Percentiles rank a stretch among this genome's conserved stretches.
phyloP scores from a whole-genome alignment of 1,140 invertebrate genomes.

The Drosophila varians region DNA sequence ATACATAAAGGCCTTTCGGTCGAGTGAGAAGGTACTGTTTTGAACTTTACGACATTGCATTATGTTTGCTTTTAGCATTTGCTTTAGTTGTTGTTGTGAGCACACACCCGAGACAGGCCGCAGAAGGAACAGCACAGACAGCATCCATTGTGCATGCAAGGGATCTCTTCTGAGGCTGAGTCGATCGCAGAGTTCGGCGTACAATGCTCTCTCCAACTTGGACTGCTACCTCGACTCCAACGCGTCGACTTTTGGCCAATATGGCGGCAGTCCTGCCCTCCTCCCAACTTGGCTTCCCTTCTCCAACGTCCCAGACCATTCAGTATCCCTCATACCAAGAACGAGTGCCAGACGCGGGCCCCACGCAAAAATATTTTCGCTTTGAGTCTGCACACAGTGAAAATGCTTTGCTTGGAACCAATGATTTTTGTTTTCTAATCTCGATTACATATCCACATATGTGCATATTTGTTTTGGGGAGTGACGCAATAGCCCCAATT shows the following conservation, averaged over 20 bases:
- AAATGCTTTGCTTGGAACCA: background rate
- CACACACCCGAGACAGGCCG: conserved; percentile 40
- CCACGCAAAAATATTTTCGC: conserved; percentile 72
- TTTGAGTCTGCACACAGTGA: conserved; percentile 42
- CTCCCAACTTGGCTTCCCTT: conserved; percentile 2
- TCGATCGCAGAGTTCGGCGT: conserved; percentile 50
- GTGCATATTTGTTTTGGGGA: too few relatives aligned
- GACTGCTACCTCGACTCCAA: conserved; percentile 29
- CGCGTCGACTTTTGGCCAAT: conserved; percentile 52
- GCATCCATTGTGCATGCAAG: conserved; percentile 70
- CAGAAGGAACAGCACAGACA: conserved; percentile 29
- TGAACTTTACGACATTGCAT: conserved; percentile 49
- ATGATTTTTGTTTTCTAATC: background rate
- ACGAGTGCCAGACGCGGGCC: conserved; percentile 48
- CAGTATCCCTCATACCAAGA: conserved; percentile 15
- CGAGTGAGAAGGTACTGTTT: conserved; percentile 31
- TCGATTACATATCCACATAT: too few relatives aligned
- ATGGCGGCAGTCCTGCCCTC: conserved; percentile 46
- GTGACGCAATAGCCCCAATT: too few relatives aligned
- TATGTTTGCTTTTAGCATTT: conserved; percentile 69
- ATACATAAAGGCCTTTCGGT: conserved; percentile 34
- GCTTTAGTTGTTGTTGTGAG: conserved; percentile 44
- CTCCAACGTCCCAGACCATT: background rate
- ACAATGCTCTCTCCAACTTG: conserved; percentile 28
- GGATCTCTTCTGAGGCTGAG: conserved; percentile 41